A percentile compares a stretch with the other conserved stretches of the same genome.
phyloP scores from a whole-genome alignment of 2,113 vertebrate genomes.

The Cisticola juncidis region DNA sequence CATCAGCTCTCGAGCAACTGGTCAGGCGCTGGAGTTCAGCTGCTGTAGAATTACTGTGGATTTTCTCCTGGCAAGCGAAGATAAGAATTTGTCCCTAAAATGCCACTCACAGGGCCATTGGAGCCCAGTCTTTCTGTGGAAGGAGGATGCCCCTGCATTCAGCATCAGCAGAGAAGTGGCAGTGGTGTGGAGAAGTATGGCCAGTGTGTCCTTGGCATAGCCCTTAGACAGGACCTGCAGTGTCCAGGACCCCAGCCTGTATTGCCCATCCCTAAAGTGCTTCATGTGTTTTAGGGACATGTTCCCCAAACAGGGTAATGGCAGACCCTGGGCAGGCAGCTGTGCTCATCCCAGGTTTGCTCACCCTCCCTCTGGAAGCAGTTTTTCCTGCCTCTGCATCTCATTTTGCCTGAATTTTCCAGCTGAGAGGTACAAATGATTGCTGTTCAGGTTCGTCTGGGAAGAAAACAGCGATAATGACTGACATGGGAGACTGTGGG shows the following conservation, averaged over 20 bases:
- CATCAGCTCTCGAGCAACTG: neutral
- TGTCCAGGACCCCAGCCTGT: neutral
- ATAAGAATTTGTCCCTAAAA: neutral
- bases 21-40: neutral
- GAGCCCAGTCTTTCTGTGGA: neutral
- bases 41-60: neutral
- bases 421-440: conserved; percentile 51
- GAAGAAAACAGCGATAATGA: conserved; percentile 42
- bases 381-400: conserved; percentile 25
- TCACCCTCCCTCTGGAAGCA: neutral
- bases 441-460: conserved; percentile 30
- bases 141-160: neutral
- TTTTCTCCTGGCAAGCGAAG: neutral
- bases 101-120: neutral
- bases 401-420: conserved; percentile 41
- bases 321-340: neutral
- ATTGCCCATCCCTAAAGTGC: neutral
- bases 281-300: neutral
- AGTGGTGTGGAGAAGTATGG: neutral
- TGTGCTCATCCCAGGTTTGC: neutral
- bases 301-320: neutral
- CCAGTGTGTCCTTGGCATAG: neutral
- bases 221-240: neutral
- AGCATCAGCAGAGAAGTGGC: neutral
- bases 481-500: conserved; percentile 22